Conservation (phyloP, 2,113 vertebrate species). For the Mobula hypostoma region DNA sequence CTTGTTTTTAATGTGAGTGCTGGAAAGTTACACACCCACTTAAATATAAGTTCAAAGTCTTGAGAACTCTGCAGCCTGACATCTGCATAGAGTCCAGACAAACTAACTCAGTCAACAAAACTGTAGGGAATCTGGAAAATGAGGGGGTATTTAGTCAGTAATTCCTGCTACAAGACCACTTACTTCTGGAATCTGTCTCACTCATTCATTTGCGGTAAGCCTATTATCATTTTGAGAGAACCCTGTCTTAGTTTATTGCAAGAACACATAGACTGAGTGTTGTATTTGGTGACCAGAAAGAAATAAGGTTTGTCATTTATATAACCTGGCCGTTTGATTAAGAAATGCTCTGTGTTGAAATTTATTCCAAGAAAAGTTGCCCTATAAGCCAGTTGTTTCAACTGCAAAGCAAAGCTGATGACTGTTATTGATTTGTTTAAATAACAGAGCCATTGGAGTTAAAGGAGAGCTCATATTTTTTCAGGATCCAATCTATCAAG, state of each 20-base stretch:
- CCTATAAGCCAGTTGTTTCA: background rate
- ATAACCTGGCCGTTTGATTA: background rate
- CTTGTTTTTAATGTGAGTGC: constrained; percentile 28
- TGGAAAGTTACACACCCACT: constrained; percentile 39
- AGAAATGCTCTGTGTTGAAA: background rate
- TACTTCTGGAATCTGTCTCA: constrained; percentile 26
- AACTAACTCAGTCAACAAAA: constrained; percentile 43
- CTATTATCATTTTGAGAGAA: constrained; percentile 25
- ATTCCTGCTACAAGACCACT: constrained; percentile 37
- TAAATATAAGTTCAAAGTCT: constrained; percentile 37
- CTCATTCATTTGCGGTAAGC: constrained; percentile 36
- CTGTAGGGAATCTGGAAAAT: constrained; percentile 44
- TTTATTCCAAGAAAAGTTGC: background rate
- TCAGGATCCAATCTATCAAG: background rate
- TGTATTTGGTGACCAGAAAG: constrained; percentile 18
- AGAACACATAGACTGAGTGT: constrained; percentile 26
- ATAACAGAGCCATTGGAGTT: background rate
- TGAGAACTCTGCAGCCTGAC: constrained; percentile 40
- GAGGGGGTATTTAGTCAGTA: constrained; percentile 43
- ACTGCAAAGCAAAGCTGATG: background rate
- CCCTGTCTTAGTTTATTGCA: constrained; percentile 26
- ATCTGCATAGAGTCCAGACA: constrained; percentile 41
- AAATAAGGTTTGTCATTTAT: background rate
- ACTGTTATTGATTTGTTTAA: background rate
- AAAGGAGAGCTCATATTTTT: too few relatives aligned